Evolutionary conservation across 1,140 invertebrate genomes (phyloP), one percentile per base, ranked within the genome.

Genomic region (Harlomillsia oculata): DNA sequence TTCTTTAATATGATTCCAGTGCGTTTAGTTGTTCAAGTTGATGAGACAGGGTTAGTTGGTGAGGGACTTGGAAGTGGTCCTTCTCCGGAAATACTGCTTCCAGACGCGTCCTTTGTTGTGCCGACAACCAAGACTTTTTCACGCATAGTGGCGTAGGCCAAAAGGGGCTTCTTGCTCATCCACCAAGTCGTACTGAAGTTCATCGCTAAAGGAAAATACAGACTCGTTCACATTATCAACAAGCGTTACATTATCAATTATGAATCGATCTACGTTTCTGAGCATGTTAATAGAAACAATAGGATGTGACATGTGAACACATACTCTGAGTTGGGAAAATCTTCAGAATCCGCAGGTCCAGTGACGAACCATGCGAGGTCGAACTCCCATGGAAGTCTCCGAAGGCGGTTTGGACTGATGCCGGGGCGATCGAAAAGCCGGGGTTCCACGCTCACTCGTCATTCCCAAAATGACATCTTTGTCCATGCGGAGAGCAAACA

Each of bases 51-150:
- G n/a, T n/a, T n/a, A n/a, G n/a, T n/a, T n/a, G n/a, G n/a, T n/a
- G n/a, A n/a, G n/a, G n/a, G n/a, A n/a, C n/a, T n/a, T n/a, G n/a
- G n/a, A 30, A 32, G 5, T 11, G 44, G 34, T 3, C 46, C 53
- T 23, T 37, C 53, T 16, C 41, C 44, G 29, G 55, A 57, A 26
- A 57, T 18, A 32, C 56, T 58, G n/a, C n/a, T n/a, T n/a, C n/a
- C n/a, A 1, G 59, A 56, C 3, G 34, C 30, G 11, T 16, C 20
- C 32, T 40, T 30, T 9, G 18, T n/a, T 11, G 45, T 49, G 13
- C 23, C 40, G 5, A 54, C 50, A 28, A 59, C 60, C 37, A 63
- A 26, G 16, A 63, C 45, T 56, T 63, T 63, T 11, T 48, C 56
- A 29, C 61, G 37, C 56, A 63, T 59, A 29, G 29, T 36, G 6